Percentiles rank a stretch among this genome's conserved stretches.
Evolutionary conservation across 2,888 invertebrate species (phyloP).

Genomic region (Phorcus lineatus): DNA sequence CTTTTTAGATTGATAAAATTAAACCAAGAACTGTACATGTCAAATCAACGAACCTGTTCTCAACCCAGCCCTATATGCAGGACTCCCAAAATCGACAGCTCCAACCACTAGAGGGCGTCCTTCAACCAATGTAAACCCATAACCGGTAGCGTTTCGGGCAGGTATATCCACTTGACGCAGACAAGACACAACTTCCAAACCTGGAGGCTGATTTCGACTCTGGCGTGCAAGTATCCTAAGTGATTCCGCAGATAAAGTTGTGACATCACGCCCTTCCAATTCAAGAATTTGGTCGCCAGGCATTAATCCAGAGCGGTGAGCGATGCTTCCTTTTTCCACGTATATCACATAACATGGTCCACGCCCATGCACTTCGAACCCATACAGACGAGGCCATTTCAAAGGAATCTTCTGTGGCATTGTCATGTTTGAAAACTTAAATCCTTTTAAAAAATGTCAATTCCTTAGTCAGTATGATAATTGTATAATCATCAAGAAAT

Average conservation of each 20-base stretch:
- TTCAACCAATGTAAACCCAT: slow-evolving; percentile 67
- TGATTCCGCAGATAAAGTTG: slow-evolving; percentile 64
- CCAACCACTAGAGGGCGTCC: slow-evolving; percentile 64
- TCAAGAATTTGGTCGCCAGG: slow-evolving; percentile 73
- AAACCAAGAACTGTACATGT: too few relatives aligned
- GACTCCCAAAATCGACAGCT: slow-evolving; percentile 66
- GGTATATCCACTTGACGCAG: slow-evolving; percentile 60
- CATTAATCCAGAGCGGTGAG: slow-evolving; percentile 68
- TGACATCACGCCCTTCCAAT: slow-evolving; percentile 71
- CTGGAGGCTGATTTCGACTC: slow-evolving; percentile 62
- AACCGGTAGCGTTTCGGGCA: slow-evolving; percentile 56
- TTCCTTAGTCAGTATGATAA: too few relatives aligned
- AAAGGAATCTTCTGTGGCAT: slow-evolving; percentile 52
- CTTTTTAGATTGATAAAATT: too few relatives aligned
- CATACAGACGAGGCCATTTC: slow-evolving; percentile 72
- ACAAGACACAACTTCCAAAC: slow-evolving; percentile 70
- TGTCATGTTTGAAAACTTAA: slow-evolving; percentile 10
- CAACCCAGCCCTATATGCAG: slow-evolving; percentile 69
- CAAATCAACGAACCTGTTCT: slow-evolving; percentile 58
- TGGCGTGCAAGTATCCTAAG: slow-evolving; percentile 63
- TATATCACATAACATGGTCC: slow-evolving; percentile 71
- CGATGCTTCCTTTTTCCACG: slow-evolving; percentile 69
- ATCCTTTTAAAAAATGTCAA: neutral
- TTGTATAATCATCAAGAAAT: too few relatives aligned
- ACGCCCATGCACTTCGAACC: slow-evolving; percentile 72